These are phyloP conservation scores for Boloria euphrosyne DNA, from an alignment of 2,888 invertebrate species.

Conservation along the genomic window DNA sequence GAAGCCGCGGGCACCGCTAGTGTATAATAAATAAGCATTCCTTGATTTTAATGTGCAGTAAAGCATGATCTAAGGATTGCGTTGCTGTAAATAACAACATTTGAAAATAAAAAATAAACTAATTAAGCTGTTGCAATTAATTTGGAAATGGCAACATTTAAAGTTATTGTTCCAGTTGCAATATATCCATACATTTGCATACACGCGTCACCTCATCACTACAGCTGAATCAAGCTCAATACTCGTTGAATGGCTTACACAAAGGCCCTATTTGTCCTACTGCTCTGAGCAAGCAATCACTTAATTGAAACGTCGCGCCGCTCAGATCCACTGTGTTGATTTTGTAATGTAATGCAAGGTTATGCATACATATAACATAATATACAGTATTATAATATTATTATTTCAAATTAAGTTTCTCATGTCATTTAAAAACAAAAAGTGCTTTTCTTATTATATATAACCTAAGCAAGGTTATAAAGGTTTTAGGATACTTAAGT, in stretches of 20 bases:
- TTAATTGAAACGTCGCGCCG: constrained; percentile 65
- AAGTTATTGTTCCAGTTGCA: constrained; percentile 9
- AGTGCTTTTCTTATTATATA: no score
- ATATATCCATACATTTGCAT: constrained; percentile 10
- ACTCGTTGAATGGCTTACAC: constrained; percentile 46
- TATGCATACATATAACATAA: constrained; percentile 5
- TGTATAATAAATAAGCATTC: no score
- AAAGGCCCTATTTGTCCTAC: constrained; percentile 56
- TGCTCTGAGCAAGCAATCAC: constrained; percentile 65
- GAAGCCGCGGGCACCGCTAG: no score
- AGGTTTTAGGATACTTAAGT: no score
- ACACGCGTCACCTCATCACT: constrained; percentile 44
- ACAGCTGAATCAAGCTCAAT: constrained; percentile 46
- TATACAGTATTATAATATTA: neutral
- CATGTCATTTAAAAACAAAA: no score
- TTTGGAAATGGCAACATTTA: neutral
- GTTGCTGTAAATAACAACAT: no score
- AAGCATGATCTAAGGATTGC: no score
- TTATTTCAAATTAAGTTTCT: no score
- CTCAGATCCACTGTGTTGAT: constrained; percentile 15
- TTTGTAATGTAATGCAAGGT: constrained; percentile 21
- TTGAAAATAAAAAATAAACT: no score
- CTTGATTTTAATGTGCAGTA: no score
- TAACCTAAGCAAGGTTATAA: no score
- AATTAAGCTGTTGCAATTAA: no score